Percentiles rank a stretch among this genome's conserved stretches.
Conservation (phyloP, 2,113 vertebrate genomes). For the Cygnus buccinator region DNA sequence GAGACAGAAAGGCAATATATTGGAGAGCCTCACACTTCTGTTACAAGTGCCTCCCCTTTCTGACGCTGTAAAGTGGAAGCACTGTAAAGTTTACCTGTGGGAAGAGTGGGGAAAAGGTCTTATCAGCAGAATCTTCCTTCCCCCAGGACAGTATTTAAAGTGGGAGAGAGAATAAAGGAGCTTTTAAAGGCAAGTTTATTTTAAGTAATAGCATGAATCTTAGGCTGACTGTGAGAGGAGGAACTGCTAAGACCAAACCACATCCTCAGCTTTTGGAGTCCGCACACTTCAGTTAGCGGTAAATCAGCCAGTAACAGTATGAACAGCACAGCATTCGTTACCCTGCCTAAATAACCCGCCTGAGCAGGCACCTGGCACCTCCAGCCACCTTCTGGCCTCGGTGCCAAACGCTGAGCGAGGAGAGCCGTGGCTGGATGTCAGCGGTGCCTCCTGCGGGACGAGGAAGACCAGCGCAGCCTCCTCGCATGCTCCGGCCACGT, state of each 20-base stretch:
- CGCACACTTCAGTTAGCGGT: background rate
- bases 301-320: no score
- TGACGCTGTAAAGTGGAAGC: background rate
- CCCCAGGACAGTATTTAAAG: background rate
- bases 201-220: background rate
- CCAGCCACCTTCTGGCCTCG: background rate
- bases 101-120: background rate
- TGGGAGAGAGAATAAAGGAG: background rate
- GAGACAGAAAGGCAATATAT: background rate
- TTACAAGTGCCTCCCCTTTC: background rate
- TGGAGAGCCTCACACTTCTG: background rate
- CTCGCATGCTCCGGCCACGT: background rate
- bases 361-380: background rate
- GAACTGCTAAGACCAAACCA: background rate
- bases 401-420: background rate
- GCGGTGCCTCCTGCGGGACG: background rate
- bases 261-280: background rate
- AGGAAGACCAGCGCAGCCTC: background rate
- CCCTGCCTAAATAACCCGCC: background rate
- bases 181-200: background rate
- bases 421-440: background rate
- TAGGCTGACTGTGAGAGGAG: fast-evolving
- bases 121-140: background rate
- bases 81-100: background rate
- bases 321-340: background rate